Conservation (phyloP, 1,140 invertebrate species). For the Acromyrmex heyeri region DNA sequence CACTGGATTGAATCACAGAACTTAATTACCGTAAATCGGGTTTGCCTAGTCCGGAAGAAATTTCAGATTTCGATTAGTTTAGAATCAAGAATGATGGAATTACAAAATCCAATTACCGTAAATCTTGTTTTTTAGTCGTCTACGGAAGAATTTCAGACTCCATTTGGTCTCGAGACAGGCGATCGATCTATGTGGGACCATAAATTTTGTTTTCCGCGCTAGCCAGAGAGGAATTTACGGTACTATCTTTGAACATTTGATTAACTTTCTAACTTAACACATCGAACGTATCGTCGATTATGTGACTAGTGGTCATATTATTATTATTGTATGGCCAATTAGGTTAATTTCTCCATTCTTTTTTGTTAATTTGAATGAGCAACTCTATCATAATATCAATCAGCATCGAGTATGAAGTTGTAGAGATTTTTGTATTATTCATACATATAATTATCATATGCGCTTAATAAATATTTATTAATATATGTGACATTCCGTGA, state of each 20-base stretch:
- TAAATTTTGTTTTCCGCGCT: slow-evolving; percentile 61
- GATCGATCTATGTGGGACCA: slow-evolving; percentile 51
- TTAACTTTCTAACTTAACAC: slow-evolving; percentile 52
- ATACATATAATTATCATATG: background rate
- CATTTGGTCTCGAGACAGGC: slow-evolving; percentile 59
- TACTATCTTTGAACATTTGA: slow-evolving; percentile 55
- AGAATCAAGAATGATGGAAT: slow-evolving; percentile 43
- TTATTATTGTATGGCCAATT: background rate
- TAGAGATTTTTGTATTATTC: background rate
- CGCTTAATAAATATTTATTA: slow-evolving; percentile 27
- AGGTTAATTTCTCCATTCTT: slow-evolving; percentile 1
- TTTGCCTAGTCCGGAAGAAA: slow-evolving; percentile 3
- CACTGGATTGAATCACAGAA: slow-evolving; percentile 2
- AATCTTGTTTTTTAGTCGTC: slow-evolving; percentile 61
- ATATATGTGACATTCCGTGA: slow-evolving; percentile 1
- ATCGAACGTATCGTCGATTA: slow-evolving; percentile 25
- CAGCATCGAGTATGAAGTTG: background rate
- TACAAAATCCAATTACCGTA: slow-evolving; percentile 62
- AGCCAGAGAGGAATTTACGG: slow-evolving; percentile 42
- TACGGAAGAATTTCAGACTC: slow-evolving; percentile 60
- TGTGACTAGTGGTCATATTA: background rate
- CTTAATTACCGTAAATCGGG: slow-evolving; percentile 50
- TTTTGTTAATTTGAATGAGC: background rate
- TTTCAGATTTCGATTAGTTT: slow-evolving; percentile 52
- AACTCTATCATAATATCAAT: background rate